These are phyloP conservation scores for Thereva nobilitata DNA, from an alignment of 2,888 invertebrate species.

Conservation along the genomic window DNA sequence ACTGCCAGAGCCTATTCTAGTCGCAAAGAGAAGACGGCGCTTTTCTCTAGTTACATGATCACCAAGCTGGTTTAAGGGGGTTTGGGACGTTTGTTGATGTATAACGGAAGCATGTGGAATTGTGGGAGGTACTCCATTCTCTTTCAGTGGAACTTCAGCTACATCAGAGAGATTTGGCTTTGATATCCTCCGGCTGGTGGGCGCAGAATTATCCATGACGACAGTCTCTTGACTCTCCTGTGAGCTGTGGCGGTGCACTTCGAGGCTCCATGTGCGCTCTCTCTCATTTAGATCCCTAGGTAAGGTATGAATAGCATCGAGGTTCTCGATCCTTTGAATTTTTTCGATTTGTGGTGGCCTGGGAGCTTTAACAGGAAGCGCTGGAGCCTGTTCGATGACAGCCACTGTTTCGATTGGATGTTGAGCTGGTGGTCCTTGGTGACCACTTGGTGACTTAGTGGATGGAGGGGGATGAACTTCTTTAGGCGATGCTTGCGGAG, in stretches of 20 bases:
- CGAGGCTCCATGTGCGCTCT: constrained; percentile 53
- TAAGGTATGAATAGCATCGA: constrained; percentile 65
- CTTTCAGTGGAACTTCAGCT: constrained; percentile 47
- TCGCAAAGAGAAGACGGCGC: constrained; percentile 66
- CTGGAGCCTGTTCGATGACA: constrained; percentile 25
- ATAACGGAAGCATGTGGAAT: neutral
- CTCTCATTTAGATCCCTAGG: constrained; percentile 55
- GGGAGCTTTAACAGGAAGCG: constrained; percentile 36
- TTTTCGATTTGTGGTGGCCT: constrained; percentile 45
- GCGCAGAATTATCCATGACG: constrained; percentile 52
- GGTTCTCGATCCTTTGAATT: constrained; percentile 51
- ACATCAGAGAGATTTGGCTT: constrained; percentile 48
- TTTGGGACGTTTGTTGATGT: constrained; percentile 19
- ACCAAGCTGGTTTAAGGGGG: constrained; percentile 50
- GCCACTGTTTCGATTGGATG: constrained; percentile 26
- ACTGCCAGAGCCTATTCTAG: constrained; percentile 66
- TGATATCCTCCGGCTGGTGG: constrained; percentile 46
- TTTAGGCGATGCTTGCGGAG: neutral
- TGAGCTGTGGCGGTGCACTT: constrained; percentile 54
- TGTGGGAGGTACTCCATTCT: constrained; percentile 47
- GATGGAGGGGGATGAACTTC: neutral
- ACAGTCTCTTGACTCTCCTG: constrained; percentile 63
- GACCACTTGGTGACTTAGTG: constrained; percentile 3
- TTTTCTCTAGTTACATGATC: constrained; percentile 53
- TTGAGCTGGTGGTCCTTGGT: neutral